Evolutionary conservation across 2,113 vertebrate genomes (phyloP), one percentile per base, ranked within the genome.

Genomic region (Aspidoscelis tigris): DNA sequence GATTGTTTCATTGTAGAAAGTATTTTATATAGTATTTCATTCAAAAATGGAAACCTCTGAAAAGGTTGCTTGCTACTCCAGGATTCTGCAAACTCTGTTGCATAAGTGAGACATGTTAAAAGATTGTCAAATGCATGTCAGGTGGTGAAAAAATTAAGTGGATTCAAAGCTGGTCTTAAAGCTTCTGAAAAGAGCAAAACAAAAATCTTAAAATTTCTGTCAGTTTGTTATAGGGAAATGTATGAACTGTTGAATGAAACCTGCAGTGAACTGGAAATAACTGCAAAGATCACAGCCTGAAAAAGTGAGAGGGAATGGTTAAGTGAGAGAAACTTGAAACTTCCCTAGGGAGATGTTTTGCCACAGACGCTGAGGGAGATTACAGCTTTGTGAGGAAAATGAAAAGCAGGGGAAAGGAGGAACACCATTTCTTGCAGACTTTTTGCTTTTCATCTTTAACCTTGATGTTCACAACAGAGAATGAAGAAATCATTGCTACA

Each of bases 401-500:
- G 18, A 61, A 61, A 33, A 72, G 76, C 6, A 9, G 58, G 53
- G 41, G 18, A 78, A 61, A 16, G 83, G 33, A 84, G 77, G 50
- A 79, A 79, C 73, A 74, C 26, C 83, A 64, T 82, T 82, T 74
- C 81, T 75, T 75, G 58, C 71, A 82, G 75, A 75, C 58, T 14
- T 50, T 82, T 79, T 79, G 58, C 44, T 53, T 75, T 82, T 82
- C 53, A 82, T 82, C 61, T 75, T 79, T 79, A 44, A 77, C 71
- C 77, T 85, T 85, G 70, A 33, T 43, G 43, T 71, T 80, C 58
- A 65, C n/a, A 65, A 66, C 44, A 80, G 83, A 80, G 69, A 80
- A 65, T 10, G 41, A 47, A 61, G 55, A 43, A 74, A 53, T 24
- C 81, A 82, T 75, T 75, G 71, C 81, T 64, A 41, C 70, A 69